Base-by-base conservation (phyloP, 2,113 vertebrate species). In the Varanus komodoensis region DNA sequence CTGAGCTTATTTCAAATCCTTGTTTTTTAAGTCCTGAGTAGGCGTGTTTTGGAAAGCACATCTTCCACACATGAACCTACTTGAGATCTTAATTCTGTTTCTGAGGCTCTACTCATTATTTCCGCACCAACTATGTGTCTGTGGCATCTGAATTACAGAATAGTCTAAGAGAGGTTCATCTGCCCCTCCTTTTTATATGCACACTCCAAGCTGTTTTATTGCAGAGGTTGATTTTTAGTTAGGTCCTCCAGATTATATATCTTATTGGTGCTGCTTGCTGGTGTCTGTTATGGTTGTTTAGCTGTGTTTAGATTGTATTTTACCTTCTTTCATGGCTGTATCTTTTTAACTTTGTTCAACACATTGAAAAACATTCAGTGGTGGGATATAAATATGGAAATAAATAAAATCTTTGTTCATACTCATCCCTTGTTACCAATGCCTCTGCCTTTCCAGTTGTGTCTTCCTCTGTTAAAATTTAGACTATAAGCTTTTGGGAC, bases 381-480 rank as follows among this genome's bases (percentile, higher is more conserved):
- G 25, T 34, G 32, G 68, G 6, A 81, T 71, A 71, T 34, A 80
- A 79, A 68, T 29, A 11, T 88, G 38, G 23, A 38, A 61, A 38
- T 88, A 81, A 87, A 77, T 81, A 81, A 81, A 88, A 69, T 52
- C 3, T 29, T 83, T 67, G 34, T 9, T 67, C 82, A 48, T 64
- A 21, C 69, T 81, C 44, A 34, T 67, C 61, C n/a, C 48, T 88
- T 67, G 11, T 38, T 38, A 75, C n/a, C 34, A 9, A n/a, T 54
- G 61, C 12, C 61, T 85, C 82, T 90, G 64, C 83, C 34, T 90
- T 85, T 86, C 87, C 75, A 12, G 34, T 52, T 68, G 69, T 84
- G n/a, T 54, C 32, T n/a, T 82, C 48, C 77, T 52, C 68, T 82
- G 17, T 74, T 68, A 82, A 75, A 54, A 75, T 48, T 74, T 38